Percentiles rank a stretch among this genome's conserved stretches.
These are phyloP conservation scores for Gorsachius goisagi DNA, from an alignment of 2,113 vertebrate genomes.

Conservation along the genomic window DNA sequence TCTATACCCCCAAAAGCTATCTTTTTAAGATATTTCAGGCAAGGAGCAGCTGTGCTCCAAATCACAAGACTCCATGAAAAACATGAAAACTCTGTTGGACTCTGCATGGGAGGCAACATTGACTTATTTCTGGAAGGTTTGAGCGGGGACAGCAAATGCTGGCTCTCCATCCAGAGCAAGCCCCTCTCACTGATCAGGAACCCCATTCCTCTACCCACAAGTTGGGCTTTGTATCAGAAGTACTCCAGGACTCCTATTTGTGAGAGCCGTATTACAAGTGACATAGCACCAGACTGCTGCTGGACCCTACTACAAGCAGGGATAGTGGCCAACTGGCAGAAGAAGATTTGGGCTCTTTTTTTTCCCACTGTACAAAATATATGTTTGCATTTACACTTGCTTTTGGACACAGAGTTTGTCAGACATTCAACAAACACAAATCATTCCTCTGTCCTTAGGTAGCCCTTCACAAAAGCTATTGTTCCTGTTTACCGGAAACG, in stretches of 20 bases:
- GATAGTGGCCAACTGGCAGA: fast-evolving
- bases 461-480: not conserved
- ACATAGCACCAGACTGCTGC: not conserved
- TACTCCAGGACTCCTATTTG: not conserved
- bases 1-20: not conserved
- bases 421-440: not conserved
- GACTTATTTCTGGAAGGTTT: not conserved
- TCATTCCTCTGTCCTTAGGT: not conserved
- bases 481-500: not conserved
- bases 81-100: fast-evolving
- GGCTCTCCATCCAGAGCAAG: not conserved
- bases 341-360: not conserved
- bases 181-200: not conserved
- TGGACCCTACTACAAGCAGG: not conserved
- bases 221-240: not conserved
- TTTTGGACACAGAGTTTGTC: not conserved
- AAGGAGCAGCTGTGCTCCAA: not conserved
- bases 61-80: not conserved
- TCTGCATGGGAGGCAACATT: not conserved
- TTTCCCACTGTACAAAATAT: not conserved
- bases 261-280: not conserved
- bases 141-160: not conserved
- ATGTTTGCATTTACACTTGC: not conserved
- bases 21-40: not conserved
- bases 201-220: fast-evolving